phyloP scores from a whole-genome alignment of 2,113 vertebrate species.

The Cephalopholis sonnerati region DNA sequence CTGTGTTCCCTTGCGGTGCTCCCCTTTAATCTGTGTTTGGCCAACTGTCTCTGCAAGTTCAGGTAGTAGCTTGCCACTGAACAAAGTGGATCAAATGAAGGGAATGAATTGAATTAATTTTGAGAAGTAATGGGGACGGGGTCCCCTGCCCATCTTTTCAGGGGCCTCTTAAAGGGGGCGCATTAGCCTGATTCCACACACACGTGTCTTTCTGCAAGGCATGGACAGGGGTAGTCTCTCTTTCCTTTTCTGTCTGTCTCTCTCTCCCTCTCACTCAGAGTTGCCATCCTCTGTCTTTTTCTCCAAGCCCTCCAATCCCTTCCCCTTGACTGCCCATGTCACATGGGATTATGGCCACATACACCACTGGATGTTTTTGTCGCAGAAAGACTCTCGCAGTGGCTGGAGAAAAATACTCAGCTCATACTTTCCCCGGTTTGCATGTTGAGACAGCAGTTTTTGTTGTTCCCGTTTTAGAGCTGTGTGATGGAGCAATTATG shows the following conservation, averaged over 20 bases:
- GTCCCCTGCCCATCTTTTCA: slow-evolving; percentile 26
- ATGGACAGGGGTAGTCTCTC: slow-evolving; percentile 27
- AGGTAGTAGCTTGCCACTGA: slow-evolving; percentile 31
- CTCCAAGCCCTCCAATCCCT: slow-evolving; percentile 73
- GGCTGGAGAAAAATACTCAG: slow-evolving; percentile 54
- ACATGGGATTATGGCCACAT: slow-evolving; percentile 78
- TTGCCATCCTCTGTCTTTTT: slow-evolving; percentile 69
- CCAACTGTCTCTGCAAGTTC: slow-evolving; percentile 47
- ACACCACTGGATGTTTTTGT: slow-evolving; percentile 73
- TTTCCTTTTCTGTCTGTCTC: slow-evolving; percentile 38
- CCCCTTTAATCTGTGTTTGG: slow-evolving; percentile 53
- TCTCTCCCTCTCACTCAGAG: slow-evolving; percentile 35
- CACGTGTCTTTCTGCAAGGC: slow-evolving; percentile 34
- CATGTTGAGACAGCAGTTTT: slow-evolving; percentile 61
- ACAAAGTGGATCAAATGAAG: slow-evolving; percentile 38
- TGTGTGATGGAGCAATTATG: slow-evolving; percentile 22
- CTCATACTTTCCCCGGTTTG: slow-evolving; percentile 29
- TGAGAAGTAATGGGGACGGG: neutral
- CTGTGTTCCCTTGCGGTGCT: slow-evolving; percentile 36
- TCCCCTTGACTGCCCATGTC: slow-evolving; percentile 79
- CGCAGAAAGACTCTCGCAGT: slow-evolving; percentile 62
- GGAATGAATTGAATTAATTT: slow-evolving; percentile 29
- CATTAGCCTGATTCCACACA: slow-evolving; percentile 42
- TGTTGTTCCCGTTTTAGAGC: slow-evolving; percentile 35
- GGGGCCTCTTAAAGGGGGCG: slow-evolving; percentile 34